phyloP scores from a whole-genome alignment of 2,113 vertebrate genomes.

The Felis catus region DNA sequence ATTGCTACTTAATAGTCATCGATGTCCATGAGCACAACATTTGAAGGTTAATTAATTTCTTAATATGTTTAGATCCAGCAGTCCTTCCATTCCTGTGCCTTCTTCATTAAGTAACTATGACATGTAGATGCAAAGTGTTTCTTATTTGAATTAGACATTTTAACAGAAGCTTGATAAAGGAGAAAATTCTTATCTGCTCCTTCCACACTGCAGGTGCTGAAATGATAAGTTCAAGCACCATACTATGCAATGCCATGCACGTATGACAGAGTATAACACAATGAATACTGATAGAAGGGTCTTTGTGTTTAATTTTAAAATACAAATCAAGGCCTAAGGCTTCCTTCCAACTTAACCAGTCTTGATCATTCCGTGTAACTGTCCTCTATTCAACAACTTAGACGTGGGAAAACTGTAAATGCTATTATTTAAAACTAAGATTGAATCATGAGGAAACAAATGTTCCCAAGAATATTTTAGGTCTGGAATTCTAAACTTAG shows the following conservation, averaged over 20 bases:
- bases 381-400: neutral
- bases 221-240: neutral
- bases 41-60: conserved; percentile 28
- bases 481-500: neutral
- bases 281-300: no score
- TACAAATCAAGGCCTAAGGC: neutral
- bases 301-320: neutral
- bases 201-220: neutral
- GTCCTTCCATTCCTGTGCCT: neutral
- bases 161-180: conserved; percentile 15
- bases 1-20: neutral
- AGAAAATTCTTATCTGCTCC: neutral
- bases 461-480: conserved; percentile 13
- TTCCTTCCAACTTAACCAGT: neutral
- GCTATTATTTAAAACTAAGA: conserved; percentile 7
- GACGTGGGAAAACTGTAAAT: neutral
- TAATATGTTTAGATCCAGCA: neutral
- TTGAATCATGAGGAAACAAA: neutral
- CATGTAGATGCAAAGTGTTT: neutral
- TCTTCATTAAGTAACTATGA: conserved; percentile 13
- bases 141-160: conserved; percentile 16
- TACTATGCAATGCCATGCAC: no score
- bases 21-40: neutral
- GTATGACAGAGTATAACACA: neutral
- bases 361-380: neutral